phyloP scores from a whole-genome alignment of 2,888 invertebrate species.

The Willowsia nigromaculata region DNA sequence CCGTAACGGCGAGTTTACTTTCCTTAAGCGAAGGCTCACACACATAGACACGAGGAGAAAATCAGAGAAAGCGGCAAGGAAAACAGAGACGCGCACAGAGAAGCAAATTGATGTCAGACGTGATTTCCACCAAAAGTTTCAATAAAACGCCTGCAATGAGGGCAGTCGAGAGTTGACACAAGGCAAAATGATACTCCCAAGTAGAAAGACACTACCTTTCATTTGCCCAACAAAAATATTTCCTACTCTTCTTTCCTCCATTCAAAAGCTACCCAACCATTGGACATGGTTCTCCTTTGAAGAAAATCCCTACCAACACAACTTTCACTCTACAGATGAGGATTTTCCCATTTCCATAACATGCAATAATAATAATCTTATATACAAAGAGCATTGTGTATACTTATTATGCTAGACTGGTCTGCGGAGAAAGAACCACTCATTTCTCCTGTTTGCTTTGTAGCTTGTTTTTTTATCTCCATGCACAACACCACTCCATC shows the following conservation, averaged over 20 bases:
- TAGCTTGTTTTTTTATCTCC: neutral
- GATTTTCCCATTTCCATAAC: neutral
- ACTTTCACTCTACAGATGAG: no score
- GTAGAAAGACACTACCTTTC: neutral
- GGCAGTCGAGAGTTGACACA: no score
- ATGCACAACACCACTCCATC: neutral
- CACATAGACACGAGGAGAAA: neutral
- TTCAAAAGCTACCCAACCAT: no score
- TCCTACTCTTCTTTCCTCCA: neutral
- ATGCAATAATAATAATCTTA: no score
- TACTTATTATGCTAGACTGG: no score
- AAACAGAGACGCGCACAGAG: neutral
- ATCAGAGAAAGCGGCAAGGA: neutral
- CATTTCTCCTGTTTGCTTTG: neutral
- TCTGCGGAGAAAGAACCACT: neutral
- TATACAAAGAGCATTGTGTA: no score
- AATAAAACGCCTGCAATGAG: neutral
- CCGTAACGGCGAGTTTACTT: neutral
- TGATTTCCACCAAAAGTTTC: neutral
- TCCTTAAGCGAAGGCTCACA: neutral
- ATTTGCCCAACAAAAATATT: neutral
- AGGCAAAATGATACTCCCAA: no score
- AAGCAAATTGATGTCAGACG: constrained; percentile 12
- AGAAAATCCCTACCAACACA: neutral
- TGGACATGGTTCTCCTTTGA: neutral